Evolutionary conservation across 2,113 vertebrate genomes (phyloP).

Genomic region (Leucopternis melanops): DNA sequence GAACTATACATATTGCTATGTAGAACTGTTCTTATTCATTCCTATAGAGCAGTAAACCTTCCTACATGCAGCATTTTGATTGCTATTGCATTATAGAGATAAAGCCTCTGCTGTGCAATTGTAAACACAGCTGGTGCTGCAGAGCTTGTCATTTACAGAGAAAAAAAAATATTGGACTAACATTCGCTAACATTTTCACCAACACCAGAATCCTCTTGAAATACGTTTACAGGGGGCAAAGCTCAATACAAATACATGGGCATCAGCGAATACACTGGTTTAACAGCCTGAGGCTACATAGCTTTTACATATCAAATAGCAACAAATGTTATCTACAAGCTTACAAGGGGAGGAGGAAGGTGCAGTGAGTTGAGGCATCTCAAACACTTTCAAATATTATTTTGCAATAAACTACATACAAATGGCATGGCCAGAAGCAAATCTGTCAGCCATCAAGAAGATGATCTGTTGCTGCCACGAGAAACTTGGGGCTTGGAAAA

Average conservation of each 20-base stretch:
- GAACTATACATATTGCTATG: background rate
- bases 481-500: background rate
- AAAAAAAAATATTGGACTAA: background rate
- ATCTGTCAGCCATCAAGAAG: background rate
- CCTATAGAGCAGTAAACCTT: background rate
- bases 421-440: background rate
- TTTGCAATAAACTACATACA: background rate
- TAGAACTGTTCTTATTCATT: background rate
- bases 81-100: background rate
- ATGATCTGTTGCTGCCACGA: background rate
- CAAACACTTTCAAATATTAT: background rate
- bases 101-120: background rate
- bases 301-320: background rate
- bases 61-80: background rate
- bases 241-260: background rate
- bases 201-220: background rate
- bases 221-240: background rate
- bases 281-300: background rate
- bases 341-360: background rate
- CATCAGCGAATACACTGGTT: background rate
- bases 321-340: background rate
- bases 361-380: background rate
- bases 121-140: constrained; percentile 18
- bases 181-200: background rate
- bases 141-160: background rate